phyloP scores from a whole-genome alignment of 2,113 vertebrate species.

The Neogobius melanostomus region DNA sequence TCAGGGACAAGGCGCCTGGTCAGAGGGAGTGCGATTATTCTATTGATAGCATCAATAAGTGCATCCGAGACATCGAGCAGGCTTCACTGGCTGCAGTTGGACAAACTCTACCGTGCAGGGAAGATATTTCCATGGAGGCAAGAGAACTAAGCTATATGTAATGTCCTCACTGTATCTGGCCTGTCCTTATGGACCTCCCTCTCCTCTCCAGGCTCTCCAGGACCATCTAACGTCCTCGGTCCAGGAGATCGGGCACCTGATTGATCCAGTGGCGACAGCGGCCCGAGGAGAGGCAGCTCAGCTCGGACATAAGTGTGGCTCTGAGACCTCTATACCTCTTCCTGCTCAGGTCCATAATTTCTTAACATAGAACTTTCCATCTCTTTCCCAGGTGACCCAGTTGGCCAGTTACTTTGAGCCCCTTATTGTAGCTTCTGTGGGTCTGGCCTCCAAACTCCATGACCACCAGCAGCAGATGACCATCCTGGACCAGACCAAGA shows the following conservation, averaged over 20 bases:
- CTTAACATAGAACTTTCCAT: constrained; percentile 21
- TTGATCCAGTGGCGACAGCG: constrained; percentile 91
- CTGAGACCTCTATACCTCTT: constrained; percentile 23
- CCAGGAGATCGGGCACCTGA: constrained; percentile 96
- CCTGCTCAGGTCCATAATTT: constrained; percentile 19
- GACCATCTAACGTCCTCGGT: constrained; percentile 96
- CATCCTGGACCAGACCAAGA: constrained; percentile 96
- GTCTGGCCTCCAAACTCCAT: constrained; percentile 89
- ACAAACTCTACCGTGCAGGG: constrained; percentile 91
- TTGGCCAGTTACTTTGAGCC: constrained; percentile 97
- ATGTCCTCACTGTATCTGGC: constrained; percentile 35
- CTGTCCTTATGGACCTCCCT: constrained; percentile 28
- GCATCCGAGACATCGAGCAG: constrained; percentile 96
- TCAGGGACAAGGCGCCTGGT: constrained; percentile 96
- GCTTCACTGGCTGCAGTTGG: constrained; percentile 91
- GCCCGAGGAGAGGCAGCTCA: constrained; percentile 95
- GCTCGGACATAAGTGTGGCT: constrained; percentile 90
- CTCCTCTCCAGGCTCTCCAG: constrained; percentile 86
- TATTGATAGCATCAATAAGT: constrained; percentile 95
- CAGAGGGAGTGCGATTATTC: constrained; percentile 96
- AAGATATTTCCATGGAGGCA: constrained; percentile 89
- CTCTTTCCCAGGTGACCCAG: constrained; percentile 85
- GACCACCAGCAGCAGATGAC: constrained; percentile 99
- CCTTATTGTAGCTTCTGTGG: constrained; percentile 89
- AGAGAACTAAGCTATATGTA: constrained; percentile 47